Evolutionary conservation across 2,888 invertebrate genomes (phyloP), one percentile per base, ranked within the genome.

Genomic region (Cephus pygmeus): DNA sequence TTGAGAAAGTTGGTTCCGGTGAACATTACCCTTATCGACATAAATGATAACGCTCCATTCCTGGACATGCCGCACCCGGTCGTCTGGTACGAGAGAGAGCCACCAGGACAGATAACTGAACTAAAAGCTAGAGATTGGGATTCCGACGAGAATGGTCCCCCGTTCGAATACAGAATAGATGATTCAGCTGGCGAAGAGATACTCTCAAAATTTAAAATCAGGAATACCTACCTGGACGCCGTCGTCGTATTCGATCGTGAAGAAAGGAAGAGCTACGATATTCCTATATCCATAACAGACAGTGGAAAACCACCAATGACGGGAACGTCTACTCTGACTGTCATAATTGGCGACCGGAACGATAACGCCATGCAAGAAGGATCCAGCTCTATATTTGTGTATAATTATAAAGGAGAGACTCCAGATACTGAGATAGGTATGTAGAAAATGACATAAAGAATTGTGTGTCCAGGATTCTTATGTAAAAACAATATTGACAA

Each of bases 21-120:
- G 34, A 92, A 93, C 40, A 95, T 94, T 34, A 92, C 90, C 6
- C 90, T 95, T 40, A 91, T 88, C 23, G 99, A 99, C 88, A 96
- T 98, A 87, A 99, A 99, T 90, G 99, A 99, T 90, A 98, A 99
- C 90, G 96, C 97, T 0, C 99, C 99, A 0, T 96, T 95, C 89
- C 93, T 97, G 80, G 96, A 95, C 71, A 96, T 96, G 94, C 93
- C 94, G 4, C 95, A 96, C 90, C 96, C 96, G 0, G 96, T 97
- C 0, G 95, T 97, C 36, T 97, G 97, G 97, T 93, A 94, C 85
- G 97, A 98, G 92, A 96, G 96, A 88, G 94, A 95, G 83, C 92
- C 92, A 1, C 94, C 95, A 0, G 96, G 95, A 0, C 93, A 93
- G 80, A 95, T 95, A 15, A 93, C 92, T 1, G 88, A 93, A 75